phyloP scores from a whole-genome alignment of 30 jellyfish, hydroid and myxozoan species.

The Nemopilema nomurai region DNA sequence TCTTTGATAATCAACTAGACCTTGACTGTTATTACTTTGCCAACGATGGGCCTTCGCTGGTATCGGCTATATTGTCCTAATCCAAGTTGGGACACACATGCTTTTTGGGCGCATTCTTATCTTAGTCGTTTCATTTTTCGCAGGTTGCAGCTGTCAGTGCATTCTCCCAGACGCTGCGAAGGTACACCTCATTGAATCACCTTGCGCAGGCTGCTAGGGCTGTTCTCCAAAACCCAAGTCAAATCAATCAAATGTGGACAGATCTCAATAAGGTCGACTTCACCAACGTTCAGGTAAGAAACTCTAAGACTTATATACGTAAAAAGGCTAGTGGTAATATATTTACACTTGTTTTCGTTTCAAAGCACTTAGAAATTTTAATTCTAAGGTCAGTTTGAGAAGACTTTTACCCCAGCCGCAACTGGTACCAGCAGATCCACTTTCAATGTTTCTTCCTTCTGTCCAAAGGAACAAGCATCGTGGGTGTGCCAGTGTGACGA shows the following conservation, averaged over 20 bases:
- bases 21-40: neutral
- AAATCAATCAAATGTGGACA: slow-evolving; percentile 96
- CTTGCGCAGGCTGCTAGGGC: slow-evolving; percentile 99
- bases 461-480: slow-evolving; percentile 87
- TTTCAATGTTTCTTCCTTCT: neutral
- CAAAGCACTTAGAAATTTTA: too few relatives aligned
- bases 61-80: neutral
- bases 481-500: slow-evolving; percentile 99
- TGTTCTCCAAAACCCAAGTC: slow-evolving; percentile 95
- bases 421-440: too few relatives aligned
- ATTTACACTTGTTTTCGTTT: too few relatives aligned
- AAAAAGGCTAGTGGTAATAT: too few relatives aligned
- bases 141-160: slow-evolving; percentile 99
- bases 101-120: neutral
- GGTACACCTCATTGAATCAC: slow-evolving; percentile 96
- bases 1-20: too few relatives aligned
- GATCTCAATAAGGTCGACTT: slow-evolving; percentile 94
- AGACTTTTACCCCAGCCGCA: too few relatives aligned
- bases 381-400: too few relatives aligned
- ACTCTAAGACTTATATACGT: too few relatives aligned
- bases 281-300: slow-evolving; percentile 83
- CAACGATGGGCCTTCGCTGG: slow-evolving; percentile 6
- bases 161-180: slow-evolving; percentile 95
- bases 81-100: too few relatives aligned
- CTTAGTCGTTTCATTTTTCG: neutral